These are phyloP conservation scores for Drosophila ustulata DNA, from an alignment of 2,888 invertebrate species.

Conservation along the genomic window DNA sequence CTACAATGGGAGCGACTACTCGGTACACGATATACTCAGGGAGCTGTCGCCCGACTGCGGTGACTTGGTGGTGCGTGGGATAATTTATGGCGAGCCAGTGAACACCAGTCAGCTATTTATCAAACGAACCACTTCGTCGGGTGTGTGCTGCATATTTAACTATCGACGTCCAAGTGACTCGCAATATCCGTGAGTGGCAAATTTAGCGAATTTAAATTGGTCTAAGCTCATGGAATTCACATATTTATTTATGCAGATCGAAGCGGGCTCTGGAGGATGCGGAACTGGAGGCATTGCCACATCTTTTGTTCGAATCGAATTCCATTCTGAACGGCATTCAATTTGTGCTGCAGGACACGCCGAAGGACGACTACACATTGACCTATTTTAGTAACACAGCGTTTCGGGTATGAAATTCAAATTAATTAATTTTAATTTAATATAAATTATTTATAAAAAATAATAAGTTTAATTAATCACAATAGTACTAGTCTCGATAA, in stretches of 20 bases:
- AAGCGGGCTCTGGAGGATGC: constrained; percentile 51
- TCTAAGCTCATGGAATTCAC: not conserved
- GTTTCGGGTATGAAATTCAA: constrained; percentile 67
- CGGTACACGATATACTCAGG: constrained; percentile 73
- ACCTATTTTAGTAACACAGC: constrained; percentile 70
- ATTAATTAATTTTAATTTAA: too few species aligned
- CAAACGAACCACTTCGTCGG: constrained; percentile 74
- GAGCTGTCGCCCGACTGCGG: constrained; percentile 78
- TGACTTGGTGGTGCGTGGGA: constrained; percentile 74
- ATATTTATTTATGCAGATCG: constrained; percentile 9
- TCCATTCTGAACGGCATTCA: constrained; percentile 78
- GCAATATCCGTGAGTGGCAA: constrained; percentile 64
- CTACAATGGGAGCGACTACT: constrained; percentile 76
- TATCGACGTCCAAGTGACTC: constrained; percentile 72
- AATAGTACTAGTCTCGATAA: too few species aligned
- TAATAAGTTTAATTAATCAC: too few species aligned
- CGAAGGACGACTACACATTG: constrained; percentile 70
- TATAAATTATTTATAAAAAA: too few species aligned
- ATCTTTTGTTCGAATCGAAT: constrained; percentile 73
- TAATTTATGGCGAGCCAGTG: constrained; percentile 65
- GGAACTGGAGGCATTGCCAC: constrained; percentile 54
- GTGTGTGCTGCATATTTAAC: constrained; percentile 84
- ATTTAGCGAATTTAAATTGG: not conserved
- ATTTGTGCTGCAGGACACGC: constrained; percentile 78
- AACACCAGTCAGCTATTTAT: constrained; percentile 73